A percentile compares a stretch with the other conserved stretches of the same genome.
Conservation (phyloP, 2,888 invertebrate species). For the Brenthis daphne region DNA sequence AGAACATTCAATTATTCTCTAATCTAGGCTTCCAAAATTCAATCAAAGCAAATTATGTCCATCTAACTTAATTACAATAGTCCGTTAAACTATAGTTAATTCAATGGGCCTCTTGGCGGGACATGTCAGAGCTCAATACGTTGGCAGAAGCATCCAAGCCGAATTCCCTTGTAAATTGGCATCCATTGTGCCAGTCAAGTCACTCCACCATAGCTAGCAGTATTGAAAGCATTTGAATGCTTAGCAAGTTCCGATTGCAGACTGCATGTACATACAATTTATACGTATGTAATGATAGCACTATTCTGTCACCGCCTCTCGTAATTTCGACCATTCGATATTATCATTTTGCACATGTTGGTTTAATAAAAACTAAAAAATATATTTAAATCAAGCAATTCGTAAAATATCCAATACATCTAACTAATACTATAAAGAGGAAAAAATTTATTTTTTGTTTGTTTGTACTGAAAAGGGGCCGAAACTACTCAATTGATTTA, state of each 20-base stretch:
- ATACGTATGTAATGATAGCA: constrained; percentile 16
- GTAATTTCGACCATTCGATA: background rate
- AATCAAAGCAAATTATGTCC: constrained; percentile 21
- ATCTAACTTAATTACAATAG: constrained; percentile 30
- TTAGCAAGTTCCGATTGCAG: constrained; percentile 66
- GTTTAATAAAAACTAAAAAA: too few relatives aligned
- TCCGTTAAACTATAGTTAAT: constrained; percentile 25
- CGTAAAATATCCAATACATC: too few relatives aligned
- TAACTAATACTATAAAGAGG: too few relatives aligned
- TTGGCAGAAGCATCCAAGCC: constrained; percentile 59
- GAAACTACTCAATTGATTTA: too few relatives aligned
- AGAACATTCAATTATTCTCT: background rate
- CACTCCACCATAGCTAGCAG: constrained; percentile 56
- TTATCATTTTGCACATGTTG: too few relatives aligned
- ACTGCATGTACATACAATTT: constrained; percentile 35
- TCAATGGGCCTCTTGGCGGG: constrained; percentile 34
- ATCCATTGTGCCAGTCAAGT: constrained; percentile 69
- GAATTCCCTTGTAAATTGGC: constrained; percentile 73
- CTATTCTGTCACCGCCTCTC: background rate
- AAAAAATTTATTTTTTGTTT: too few relatives aligned
- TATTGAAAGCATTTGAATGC: constrained; percentile 73
- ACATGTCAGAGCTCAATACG: constrained; percentile 40
- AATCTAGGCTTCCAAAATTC: constrained; percentile 2
- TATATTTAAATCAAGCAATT: too few relatives aligned
- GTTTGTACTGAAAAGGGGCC: too few relatives aligned